Evolutionary conservation across 2,797 vertebrate species (phyloP).

Genomic region (Cirrhinus mrigala): DNA sequence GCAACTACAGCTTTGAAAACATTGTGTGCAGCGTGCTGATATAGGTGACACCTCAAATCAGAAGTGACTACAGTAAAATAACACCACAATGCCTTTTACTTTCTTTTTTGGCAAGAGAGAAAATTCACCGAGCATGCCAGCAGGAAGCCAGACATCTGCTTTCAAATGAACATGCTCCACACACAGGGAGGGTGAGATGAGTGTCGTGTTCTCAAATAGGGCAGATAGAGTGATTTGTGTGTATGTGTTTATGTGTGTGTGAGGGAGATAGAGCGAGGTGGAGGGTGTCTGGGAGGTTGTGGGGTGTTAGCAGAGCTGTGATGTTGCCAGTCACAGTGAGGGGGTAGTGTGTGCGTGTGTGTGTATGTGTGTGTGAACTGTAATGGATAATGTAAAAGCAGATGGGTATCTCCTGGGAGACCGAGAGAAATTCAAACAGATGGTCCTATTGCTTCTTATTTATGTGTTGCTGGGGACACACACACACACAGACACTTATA

Average conservation of each 20-base stretch:
- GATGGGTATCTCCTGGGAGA: constrained; percentile 96
- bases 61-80: constrained; percentile 30
- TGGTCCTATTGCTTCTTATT: constrained; percentile 97
- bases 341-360: constrained; percentile 35
- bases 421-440: constrained; percentile 95
- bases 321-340: constrained; percentile 82
- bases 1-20: constrained; percentile 33
- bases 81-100: constrained; percentile 41
- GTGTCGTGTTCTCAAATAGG: constrained; percentile 44
- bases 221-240: constrained; percentile 51
- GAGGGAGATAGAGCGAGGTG: constrained; percentile 3
- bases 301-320: constrained; percentile 76
- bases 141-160: constrained; percentile 63
- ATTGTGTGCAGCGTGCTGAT: constrained; percentile 17
- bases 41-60: constrained; percentile 18
- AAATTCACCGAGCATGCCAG: constrained; percentile 47
- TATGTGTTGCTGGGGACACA: constrained; percentile 85
- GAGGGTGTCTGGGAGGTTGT: constrained; percentile 59
- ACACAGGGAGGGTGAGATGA: constrained; percentile 43
- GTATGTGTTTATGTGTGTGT: constrained; percentile 46
- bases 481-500: constrained; percentile 41
- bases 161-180: constrained; percentile 58
- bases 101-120: constrained; percentile 29
- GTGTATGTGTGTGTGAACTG: constrained; percentile 72
- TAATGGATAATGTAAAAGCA: constrained; percentile 99